phyloP scores from a whole-genome alignment of 2,113 vertebrate species.

The Oryzias curvinotus region DNA sequence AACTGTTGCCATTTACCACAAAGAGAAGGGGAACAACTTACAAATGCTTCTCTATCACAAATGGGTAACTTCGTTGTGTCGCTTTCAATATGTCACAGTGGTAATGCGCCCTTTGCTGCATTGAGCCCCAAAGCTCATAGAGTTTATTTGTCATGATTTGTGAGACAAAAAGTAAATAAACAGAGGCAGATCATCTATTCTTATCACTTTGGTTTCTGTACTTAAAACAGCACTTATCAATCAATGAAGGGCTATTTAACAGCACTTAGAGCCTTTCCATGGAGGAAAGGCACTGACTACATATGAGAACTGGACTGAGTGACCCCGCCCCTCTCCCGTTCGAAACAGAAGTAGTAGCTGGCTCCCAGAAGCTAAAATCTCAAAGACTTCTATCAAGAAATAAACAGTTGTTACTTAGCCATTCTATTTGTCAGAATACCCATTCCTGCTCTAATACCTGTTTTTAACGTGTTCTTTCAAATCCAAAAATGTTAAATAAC shows the following conservation, averaged over 20 bases:
- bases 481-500: too few relatives aligned
- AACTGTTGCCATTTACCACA: slow-evolving; percentile 6
- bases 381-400: too few relatives aligned
- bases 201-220: slow-evolving; percentile 13
- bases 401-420: too few relatives aligned
- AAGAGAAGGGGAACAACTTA: slow-evolving; percentile 3
- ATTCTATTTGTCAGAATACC: too few relatives aligned
- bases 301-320: too few relatives aligned
- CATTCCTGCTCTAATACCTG: too few relatives aligned
- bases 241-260: slow-evolving; percentile 32
- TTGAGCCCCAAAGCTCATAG: slow-evolving; percentile 1
- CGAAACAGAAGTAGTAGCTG: too few relatives aligned
- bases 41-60: slow-evolving; percentile 12
- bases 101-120: slow-evolving; percentile 1
- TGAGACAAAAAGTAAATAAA: slow-evolving; percentile 47
- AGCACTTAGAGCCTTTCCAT: not conserved
- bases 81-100: slow-evolving; percentile 27
- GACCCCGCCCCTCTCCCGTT: too few relatives aligned
- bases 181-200: slow-evolving; percentile 20
- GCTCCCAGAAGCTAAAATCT: too few relatives aligned
- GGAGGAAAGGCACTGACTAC: too few relatives aligned
- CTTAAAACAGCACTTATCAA: slow-evolving; percentile 28
- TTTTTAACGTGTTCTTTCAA: too few relatives aligned
- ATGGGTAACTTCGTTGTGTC: slow-evolving; percentile 21
- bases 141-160: slow-evolving; percentile 23